A percentile compares a stretch with the other conserved stretches of the same genome.
Conservation (phyloP, 2,113 vertebrate species). For the Callorhinus ursinus region DNA sequence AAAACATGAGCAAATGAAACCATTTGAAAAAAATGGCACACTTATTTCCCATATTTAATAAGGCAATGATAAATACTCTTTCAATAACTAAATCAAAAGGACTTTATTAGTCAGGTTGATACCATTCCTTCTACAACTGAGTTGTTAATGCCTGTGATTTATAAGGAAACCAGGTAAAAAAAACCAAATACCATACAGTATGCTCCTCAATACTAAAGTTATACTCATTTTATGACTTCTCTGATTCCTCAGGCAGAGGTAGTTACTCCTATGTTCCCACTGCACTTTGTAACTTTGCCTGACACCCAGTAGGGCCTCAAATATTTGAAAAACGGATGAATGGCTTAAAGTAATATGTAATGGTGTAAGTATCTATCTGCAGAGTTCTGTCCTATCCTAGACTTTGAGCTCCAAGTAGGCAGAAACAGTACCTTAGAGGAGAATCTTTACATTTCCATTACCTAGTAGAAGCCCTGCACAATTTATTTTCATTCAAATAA, state of each 20-base stretch:
- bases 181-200: neutral
- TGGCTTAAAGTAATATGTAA: neutral
- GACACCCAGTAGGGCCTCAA: neutral
- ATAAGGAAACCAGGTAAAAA: neutral
- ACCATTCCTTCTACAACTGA: conserved; percentile 47
- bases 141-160: conserved; percentile 65
- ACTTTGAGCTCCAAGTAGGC: neutral
- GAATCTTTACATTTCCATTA: neutral
- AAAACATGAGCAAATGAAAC: conserved; percentile 92
- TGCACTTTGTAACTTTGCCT: neutral
- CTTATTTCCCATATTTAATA: conserved; percentile 94
- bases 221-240: neutral
- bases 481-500: conserved; percentile 22
- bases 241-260: neutral
- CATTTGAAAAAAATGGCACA: conserved; percentile 93
- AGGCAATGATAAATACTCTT: conserved; percentile 94
- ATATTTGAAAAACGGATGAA: neutral
- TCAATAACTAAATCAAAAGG: conserved; percentile 92
- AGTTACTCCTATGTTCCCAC: neutral
- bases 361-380: neutral
- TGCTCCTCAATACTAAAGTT: neutral
- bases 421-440: neutral
- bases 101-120: conserved; percentile 91
- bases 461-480: neutral
- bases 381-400: neutral